phyloP scores from a whole-genome alignment of 2,888 invertebrate genomes.

The Morpho helenor region DNA sequence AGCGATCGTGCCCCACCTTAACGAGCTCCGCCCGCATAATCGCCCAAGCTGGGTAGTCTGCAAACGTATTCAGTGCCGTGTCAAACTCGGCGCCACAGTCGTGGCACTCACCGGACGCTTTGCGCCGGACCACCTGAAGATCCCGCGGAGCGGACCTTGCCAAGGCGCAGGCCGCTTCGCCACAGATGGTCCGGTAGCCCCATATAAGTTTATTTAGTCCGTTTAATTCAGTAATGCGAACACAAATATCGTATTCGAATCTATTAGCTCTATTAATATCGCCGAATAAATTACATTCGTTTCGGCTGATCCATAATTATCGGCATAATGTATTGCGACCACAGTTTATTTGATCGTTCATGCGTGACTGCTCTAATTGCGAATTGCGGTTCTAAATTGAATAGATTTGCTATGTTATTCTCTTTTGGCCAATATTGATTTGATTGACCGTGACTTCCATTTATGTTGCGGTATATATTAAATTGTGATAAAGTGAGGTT shows the following conservation, averaged over 20 bases:
- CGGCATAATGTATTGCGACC: constrained; percentile 22
- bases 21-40: too few species aligned
- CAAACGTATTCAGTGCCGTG: too few species aligned
- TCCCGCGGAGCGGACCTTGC: too few species aligned
- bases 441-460: constrained; percentile 1
- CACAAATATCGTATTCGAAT: neutral
- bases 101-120: too few species aligned
- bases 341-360: constrained; percentile 13
- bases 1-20: too few species aligned
- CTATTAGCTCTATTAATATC: constrained; percentile 7
- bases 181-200: too few species aligned
- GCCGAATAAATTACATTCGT: constrained; percentile 9
- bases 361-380: constrained; percentile 30
- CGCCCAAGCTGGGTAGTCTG: too few species aligned
- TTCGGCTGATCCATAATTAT: constrained; percentile 10
- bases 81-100: too few species aligned
- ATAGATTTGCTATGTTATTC: constrained; percentile 13
- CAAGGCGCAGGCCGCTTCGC: too few species aligned
- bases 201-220: neutral
- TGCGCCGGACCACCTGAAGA: too few species aligned
- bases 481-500: too few species aligned
- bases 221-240: neutral
- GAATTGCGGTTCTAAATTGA: constrained; percentile 25
- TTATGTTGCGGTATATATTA: too few species aligned
- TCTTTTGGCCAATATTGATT: constrained; percentile 3